A percentile compares a stretch with the other conserved stretches of the same genome.
Evolutionary conservation across 1,140 invertebrate species (phyloP).

Genomic region (Pseudomyrmex dendroicus): DNA sequence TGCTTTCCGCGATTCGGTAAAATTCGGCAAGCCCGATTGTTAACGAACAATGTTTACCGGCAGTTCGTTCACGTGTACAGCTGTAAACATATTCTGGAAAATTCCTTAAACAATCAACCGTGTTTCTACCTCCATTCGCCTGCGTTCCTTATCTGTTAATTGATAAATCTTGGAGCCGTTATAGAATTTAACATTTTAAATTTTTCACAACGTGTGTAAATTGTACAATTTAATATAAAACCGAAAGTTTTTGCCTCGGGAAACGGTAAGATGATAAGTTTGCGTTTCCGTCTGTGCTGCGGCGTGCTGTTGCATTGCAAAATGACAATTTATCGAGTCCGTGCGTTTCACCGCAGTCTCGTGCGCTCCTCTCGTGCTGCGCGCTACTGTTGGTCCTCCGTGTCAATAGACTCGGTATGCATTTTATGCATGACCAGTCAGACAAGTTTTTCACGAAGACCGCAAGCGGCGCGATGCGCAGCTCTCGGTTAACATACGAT

Average conservation of each 20-base stretch:
- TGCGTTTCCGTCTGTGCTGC: slow-evolving; percentile 6
- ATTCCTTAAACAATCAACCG: too few relatives aligned
- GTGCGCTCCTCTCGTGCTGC: slow-evolving; percentile 63
- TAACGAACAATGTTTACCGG: too few relatives aligned
- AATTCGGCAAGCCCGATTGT: too few relatives aligned
- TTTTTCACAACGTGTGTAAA: too few relatives aligned
- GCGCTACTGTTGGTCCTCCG: slow-evolving; percentile 57
- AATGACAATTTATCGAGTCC: slow-evolving; percentile 54
- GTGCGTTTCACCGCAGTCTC: slow-evolving; percentile 59
- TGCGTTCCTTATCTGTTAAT: too few relatives aligned
- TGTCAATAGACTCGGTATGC: slow-evolving; percentile 60
- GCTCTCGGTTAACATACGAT: slow-evolving; percentile 63
- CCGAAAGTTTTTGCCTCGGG: too few relatives aligned
- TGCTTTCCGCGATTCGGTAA: too few relatives aligned
- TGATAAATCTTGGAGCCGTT: too few relatives aligned
- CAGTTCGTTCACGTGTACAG: too few relatives aligned
- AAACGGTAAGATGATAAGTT: neutral
- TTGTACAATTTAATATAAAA: neutral
- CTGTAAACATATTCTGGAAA: too few relatives aligned
- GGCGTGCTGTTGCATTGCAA: slow-evolving; percentile 48
- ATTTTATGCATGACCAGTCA: slow-evolving; percentile 71
- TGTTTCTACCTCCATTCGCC: too few relatives aligned
- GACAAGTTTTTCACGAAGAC: slow-evolving; percentile 70
- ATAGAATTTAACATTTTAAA: too few relatives aligned
- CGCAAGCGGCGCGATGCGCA: slow-evolving; percentile 59